Conservation (phyloP, 2,888 invertebrate species). For the Rhabditoides inermis region DNA sequence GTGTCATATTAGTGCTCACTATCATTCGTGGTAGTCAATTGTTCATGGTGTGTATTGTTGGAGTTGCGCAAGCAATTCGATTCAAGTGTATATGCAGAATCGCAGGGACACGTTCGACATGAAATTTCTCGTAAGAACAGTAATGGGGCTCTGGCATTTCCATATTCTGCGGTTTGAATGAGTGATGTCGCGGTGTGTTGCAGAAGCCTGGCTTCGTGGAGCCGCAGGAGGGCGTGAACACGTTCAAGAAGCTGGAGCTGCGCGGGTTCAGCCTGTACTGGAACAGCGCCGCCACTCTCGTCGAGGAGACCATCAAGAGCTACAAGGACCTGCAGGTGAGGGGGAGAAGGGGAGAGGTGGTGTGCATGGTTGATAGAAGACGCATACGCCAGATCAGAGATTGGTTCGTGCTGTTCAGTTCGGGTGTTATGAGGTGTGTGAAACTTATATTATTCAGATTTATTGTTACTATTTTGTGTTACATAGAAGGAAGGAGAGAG, state of each 20-base stretch:
- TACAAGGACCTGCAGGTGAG: slow-evolving; percentile 15
- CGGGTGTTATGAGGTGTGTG: too few relatives aligned
- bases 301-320: slow-evolving; percentile 12
- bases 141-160: not conserved
- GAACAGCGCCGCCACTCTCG: slow-evolving; percentile 59
- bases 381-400: too few relatives aligned
- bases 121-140: not conserved
- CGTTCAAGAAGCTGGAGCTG: slow-evolving; percentile 79
- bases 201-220: slow-evolving; percentile 56
- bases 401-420: too few relatives aligned
- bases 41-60: not conserved
- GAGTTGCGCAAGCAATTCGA: not conserved
- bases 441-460: too few relatives aligned
- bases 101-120: not conserved
- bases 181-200: slow-evolving; percentile 4
- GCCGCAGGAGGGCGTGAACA: slow-evolving; percentile 50
- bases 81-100: too few relatives aligned
- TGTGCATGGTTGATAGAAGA: too few relatives aligned
- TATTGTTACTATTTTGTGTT: too few relatives aligned
- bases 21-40: slow-evolving; percentile 10
- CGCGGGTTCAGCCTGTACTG: slow-evolving; percentile 82
- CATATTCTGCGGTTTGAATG: not conserved
- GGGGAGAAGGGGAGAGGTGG: too few relatives aligned
- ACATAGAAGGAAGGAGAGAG: too few relatives aligned
- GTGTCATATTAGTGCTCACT: too few relatives aligned